Evolutionary conservation across 1,140 invertebrate genomes (phyloP).

Genomic region (Aethina tumida): DNA sequence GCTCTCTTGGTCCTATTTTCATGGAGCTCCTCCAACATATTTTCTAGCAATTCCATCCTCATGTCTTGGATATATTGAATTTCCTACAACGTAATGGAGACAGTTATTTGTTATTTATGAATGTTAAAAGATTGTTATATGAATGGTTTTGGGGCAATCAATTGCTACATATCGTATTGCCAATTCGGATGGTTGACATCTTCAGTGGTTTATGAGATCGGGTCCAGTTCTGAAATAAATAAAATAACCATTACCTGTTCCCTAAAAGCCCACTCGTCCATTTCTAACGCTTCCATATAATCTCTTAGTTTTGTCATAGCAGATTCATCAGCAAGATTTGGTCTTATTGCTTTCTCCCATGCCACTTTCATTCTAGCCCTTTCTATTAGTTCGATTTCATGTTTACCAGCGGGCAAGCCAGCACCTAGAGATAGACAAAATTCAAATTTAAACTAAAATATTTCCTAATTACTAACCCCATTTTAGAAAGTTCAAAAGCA

Average conservation of each 20-base stretch:
- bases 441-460: slow-evolving; percentile 9
- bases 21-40: slow-evolving; percentile 33
- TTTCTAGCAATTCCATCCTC: slow-evolving; percentile 42
- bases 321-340: slow-evolving; percentile 20
- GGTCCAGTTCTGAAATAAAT: neutral
- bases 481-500: slow-evolving; percentile 50
- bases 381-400: slow-evolving; percentile 55
- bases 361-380: slow-evolving; percentile 44
- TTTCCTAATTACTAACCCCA: slow-evolving; percentile 40
- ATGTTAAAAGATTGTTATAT: no score
- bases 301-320: slow-evolving; percentile 43
- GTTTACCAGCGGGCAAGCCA: slow-evolving; percentile 50
- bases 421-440: slow-evolving; percentile 18
- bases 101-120: neutral
- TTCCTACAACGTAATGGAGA: slow-evolving; percentile 36
- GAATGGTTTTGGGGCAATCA: no score
- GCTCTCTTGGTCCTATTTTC: slow-evolving; percentile 32
- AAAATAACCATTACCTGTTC: slow-evolving; percentile 48
- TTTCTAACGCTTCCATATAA: slow-evolving; percentile 52
- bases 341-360: slow-evolving; percentile 43
- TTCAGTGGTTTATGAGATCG: neutral
- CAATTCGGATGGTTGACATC: no score
- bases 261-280: slow-evolving; percentile 53
- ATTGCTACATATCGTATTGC: no score
- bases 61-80: slow-evolving; percentile 50